These are phyloP conservation scores for Aphodius sticticus DNA, from an alignment of 2,888 invertebrate genomes.

Conservation along the genomic window DNA sequence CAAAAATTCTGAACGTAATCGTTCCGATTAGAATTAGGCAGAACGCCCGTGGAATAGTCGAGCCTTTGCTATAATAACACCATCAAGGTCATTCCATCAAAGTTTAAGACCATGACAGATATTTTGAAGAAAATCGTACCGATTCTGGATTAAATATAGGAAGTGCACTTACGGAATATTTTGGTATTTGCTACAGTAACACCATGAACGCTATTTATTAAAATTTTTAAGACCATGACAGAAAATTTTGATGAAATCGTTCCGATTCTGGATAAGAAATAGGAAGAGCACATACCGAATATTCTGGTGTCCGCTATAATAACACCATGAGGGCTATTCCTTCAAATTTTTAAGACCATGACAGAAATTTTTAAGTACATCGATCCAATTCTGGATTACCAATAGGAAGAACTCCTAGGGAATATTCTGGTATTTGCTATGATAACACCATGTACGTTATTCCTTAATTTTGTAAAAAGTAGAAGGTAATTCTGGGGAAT, in stretches of 20 bases:
- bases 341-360: neutral
- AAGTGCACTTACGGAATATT: neutral
- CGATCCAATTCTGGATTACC: no score
- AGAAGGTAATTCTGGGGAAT: no score
- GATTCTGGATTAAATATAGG: neutral
- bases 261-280: neutral
- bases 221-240: neutral
- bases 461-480: no score
- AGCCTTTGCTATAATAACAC: neutral
- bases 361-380: neutral
- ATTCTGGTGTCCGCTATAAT: neutral
- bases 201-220: neutral
- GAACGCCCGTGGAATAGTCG: no score
- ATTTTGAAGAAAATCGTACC: neutral
- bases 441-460: no score
- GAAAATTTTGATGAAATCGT: neutral
- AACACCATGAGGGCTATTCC: neutral
- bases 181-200: neutral
- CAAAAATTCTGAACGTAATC: no score
- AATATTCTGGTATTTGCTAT: no score
- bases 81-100: neutral
- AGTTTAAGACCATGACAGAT: neutral
- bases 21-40: no score
- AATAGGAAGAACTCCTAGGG: no score
- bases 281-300: neutral